Evolutionary conservation across 2,113 vertebrate genomes (phyloP).

Genomic region (Nycticryphes semicollaris): DNA sequence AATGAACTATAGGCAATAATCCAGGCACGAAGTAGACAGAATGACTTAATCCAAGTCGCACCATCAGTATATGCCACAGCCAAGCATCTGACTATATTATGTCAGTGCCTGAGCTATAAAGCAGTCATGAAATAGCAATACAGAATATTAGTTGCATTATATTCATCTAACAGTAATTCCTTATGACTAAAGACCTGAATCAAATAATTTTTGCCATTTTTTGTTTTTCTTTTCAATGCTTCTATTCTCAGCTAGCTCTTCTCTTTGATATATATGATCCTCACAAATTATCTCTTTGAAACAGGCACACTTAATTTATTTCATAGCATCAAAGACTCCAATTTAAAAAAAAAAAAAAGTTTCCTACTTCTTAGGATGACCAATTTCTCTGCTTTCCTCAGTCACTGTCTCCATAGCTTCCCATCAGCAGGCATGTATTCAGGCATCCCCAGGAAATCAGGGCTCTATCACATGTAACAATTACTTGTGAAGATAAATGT

Average conservation of each 20-base stretch:
- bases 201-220: background rate
- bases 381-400: background rate
- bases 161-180: background rate
- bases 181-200: conserved; percentile 21
- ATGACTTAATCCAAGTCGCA: background rate
- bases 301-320: conserved; percentile 4
- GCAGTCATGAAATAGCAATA: background rate
- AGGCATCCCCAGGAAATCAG: background rate
- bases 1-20: background rate
- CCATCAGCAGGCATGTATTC: background rate
- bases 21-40: background rate
- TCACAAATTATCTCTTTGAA: conserved; percentile 17
- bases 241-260: background rate
- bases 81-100: background rate
- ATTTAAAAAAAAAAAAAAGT: background rate
- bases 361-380: background rate
- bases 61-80: background rate
- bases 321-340: conserved; percentile 16
- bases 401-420: background rate
- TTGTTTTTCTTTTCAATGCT: background rate
- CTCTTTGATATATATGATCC: background rate
- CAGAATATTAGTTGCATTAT: background rate
- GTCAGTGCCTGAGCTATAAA: background rate
- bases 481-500: background rate
- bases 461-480: background rate